These are phyloP conservation scores for Proterorhinus semilunaris DNA, from an alignment of 2,113 vertebrate genomes.

Conservation along the genomic window DNA sequence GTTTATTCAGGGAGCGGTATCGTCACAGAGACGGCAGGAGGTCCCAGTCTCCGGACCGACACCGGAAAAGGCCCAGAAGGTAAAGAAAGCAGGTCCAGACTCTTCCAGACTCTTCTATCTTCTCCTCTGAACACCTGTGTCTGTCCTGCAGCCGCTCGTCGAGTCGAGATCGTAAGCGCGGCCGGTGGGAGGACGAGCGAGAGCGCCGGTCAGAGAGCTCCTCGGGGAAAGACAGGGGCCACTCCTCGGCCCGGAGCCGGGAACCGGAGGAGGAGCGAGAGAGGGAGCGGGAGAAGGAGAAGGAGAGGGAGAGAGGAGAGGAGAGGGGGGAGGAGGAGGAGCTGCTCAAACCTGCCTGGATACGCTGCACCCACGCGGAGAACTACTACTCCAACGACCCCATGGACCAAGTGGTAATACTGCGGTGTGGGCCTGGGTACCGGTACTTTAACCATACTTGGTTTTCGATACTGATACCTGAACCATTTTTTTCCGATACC, in stretches of 20 bases:
- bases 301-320: slow-evolving; percentile 78
- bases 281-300: slow-evolving; percentile 67
- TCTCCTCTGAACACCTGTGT: neutral
- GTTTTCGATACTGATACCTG: no score
- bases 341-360: slow-evolving; percentile 92
- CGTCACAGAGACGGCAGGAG: slow-evolving; percentile 86
- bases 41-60: slow-evolving; percentile 85
- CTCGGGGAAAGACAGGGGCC: slow-evolving; percentile 57
- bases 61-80: slow-evolving; percentile 88
- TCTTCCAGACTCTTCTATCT: neutral
- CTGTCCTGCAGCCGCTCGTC: slow-evolving; percentile 71
- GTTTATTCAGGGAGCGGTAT: slow-evolving; percentile 79
- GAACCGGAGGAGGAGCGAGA: slow-evolving; percentile 70
- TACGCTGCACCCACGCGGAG: slow-evolving; percentile 95
- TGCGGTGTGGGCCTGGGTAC: neutral
- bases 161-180: slow-evolving; percentile 88
- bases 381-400: slow-evolving; percentile 96
- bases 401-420: slow-evolving; percentile 97
- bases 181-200: slow-evolving; percentile 87
- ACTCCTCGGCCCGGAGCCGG: slow-evolving; percentile 46
- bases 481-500: no score
- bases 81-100: slow-evolving; percentile 35
- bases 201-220: slow-evolving; percentile 71
- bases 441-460: no score
- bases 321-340: slow-evolving; percentile 87